Conservation (phyloP, 2,888 invertebrate genomes). For the Dilophus febrilis region DNA sequence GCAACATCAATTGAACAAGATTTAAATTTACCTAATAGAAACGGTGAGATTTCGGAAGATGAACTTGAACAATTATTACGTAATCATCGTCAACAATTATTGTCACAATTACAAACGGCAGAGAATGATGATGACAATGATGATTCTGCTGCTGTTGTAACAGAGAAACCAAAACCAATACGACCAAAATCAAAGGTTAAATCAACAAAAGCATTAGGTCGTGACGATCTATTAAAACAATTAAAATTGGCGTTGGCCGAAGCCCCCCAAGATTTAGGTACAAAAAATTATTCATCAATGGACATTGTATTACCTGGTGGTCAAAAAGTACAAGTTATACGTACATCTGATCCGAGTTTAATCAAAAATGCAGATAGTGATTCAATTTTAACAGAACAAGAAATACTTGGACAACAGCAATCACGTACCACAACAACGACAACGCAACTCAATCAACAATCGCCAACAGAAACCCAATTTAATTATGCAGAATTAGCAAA, state of each 20-base stretch:
- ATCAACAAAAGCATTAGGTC: slow-evolving; percentile 37
- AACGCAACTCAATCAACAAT: slow-evolving; percentile 18
- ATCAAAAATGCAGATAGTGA: slow-evolving; percentile 39
- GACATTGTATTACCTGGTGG: slow-evolving; percentile 59
- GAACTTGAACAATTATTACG: slow-evolving; percentile 27
- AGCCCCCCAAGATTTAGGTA: slow-evolving; percentile 41
- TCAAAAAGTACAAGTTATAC: slow-evolving; percentile 55
- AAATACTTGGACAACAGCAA: slow-evolving; percentile 27
- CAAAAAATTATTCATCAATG: slow-evolving; percentile 52
- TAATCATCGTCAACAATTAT: slow-evolving; percentile 38
- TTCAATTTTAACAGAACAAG: slow-evolving; percentile 22
- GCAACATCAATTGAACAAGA: slow-evolving; percentile 27
- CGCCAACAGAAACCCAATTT: slow-evolving; percentile 52
- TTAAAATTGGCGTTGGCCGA: slow-evolving; percentile 55
- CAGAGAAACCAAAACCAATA: slow-evolving; percentile 34
- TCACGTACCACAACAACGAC: neutral
- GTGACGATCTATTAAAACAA: slow-evolving; percentile 58
- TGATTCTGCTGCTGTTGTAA: slow-evolving; percentile 5
- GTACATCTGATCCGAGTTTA: slow-evolving; percentile 51
- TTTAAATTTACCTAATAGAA: slow-evolving; percentile 23
- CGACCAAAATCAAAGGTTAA: slow-evolving; percentile 30
- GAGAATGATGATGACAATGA: too few species aligned
- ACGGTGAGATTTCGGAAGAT: slow-evolving; percentile 21
- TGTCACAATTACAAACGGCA: slow-evolving; percentile 38
- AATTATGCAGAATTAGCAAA: slow-evolving; percentile 52